Evolutionary conservation across 2,113 vertebrate genomes (phyloP).

Genomic region (Xyrauchen texanus): DNA sequence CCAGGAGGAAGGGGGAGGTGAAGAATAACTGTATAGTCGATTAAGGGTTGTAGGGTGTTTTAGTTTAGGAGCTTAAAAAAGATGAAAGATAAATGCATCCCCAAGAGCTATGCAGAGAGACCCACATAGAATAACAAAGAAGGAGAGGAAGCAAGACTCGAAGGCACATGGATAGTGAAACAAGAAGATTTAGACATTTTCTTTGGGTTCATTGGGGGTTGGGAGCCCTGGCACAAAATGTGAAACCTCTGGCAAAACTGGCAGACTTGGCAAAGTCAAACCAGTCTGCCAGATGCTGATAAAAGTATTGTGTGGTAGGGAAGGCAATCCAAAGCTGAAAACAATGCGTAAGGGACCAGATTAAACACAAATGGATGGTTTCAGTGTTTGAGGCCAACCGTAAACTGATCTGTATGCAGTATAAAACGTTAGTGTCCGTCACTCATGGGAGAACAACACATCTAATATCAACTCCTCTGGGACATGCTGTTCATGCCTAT

Average conservation of each 20-base stretch:
- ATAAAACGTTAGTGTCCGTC: background rate
- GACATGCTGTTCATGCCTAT: conserved; percentile 5
- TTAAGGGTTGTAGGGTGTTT: background rate
- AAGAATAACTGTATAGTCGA: conserved; percentile 10
- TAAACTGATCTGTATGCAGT: background rate
- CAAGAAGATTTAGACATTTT: background rate
- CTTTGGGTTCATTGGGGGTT: conserved; percentile 20
- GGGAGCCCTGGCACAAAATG: conserved; percentile 47
- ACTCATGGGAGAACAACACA: conserved; percentile 21
- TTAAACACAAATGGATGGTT: conserved; percentile 39
- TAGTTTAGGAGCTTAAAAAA: conserved; percentile 51
- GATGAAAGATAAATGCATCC: conserved; percentile 38
- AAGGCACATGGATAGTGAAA: too few species aligned
- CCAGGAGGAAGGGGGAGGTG: conserved; percentile 20
- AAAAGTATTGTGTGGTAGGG: conserved; percentile 66
- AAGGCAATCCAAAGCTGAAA: conserved; percentile 51
- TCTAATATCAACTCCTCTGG: conserved; percentile 24
- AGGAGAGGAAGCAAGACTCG: background rate
- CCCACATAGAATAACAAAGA: background rate
- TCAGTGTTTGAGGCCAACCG: conserved; percentile 41
- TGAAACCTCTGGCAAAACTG: conserved; percentile 51
- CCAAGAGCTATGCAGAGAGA: background rate
- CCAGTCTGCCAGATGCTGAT: conserved; percentile 72
- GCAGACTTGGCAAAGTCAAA: conserved; percentile 58
- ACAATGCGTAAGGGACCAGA: conserved; percentile 1